A percentile compares a stretch with the other conserved stretches of the same genome.
These are phyloP conservation scores for Bergia puertoricense DNA, from an alignment of 92 coral and sea anemone species.

Conservation along the genomic window DNA sequence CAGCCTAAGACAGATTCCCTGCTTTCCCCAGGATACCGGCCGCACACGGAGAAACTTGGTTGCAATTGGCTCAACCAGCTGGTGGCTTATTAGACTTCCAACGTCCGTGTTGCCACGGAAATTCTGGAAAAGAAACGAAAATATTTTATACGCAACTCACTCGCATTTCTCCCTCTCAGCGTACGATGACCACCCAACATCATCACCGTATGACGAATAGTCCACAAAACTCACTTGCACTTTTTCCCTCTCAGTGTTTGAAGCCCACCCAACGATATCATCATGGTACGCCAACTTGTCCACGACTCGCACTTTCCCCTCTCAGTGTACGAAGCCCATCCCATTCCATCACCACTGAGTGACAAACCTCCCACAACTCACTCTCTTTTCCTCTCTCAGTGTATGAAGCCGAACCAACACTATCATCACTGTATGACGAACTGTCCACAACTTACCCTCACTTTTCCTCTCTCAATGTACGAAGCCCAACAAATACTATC, in stretches of 20 bases:
- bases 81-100: neutral
- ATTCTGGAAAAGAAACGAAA: constrained; percentile 19
- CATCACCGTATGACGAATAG: neutral
- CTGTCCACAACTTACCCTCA: too few species aligned
- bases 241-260: constrained; percentile 19
- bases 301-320: neutral
- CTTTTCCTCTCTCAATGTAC: too few species aligned
- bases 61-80: constrained; percentile 17
- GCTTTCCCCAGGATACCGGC: constrained; percentile 10
- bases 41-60: constrained; percentile 15
- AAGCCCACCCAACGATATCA: neutral
- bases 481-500: too few species aligned
- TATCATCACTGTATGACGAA: too few species aligned
- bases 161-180: neutral
- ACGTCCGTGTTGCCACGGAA: constrained; percentile 33
- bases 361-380: too few species aligned
- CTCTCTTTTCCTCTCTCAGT: too few species aligned
- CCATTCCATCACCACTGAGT: too few species aligned
- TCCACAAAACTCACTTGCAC: neutral
- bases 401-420: too few species aligned
- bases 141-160: neutral
- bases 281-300: neutral
- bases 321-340: too few species aligned
- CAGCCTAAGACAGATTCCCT: constrained; percentile 36
- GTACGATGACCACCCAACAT: neutral